Evolutionary conservation across 2,888 invertebrate species (phyloP).

Genomic region (Cataglyphis albicans): DNA sequence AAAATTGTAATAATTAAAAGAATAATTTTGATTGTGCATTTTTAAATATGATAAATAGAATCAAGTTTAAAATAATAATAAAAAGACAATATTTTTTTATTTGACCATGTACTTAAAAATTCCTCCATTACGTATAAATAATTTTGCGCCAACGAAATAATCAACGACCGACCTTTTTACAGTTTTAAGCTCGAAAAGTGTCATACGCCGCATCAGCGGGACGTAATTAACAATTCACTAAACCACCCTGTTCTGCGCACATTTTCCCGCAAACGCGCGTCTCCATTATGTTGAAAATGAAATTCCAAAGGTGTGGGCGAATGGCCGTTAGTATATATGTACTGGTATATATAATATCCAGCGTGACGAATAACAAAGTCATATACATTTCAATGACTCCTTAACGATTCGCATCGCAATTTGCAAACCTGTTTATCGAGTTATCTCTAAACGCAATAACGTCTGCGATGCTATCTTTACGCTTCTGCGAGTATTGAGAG

Average conservation of each 20-base stretch:
- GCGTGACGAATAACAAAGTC: conserved; percentile 70
- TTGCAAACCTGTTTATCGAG: conserved; percentile 76
- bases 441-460: conserved; percentile 70
- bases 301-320: conserved; percentile 59
- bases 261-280: conserved; percentile 23
- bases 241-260: conserved; percentile 5
- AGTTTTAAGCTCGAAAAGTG: neutral
- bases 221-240: conserved; percentile 37
- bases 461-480: conserved; percentile 60
- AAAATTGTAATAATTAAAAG: neutral
- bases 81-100: neutral
- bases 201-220: neutral
- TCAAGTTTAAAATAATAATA: neutral
- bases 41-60: neutral
- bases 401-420: conserved; percentile 72
- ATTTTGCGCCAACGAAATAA: neutral
- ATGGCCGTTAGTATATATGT: conserved; percentile 29
- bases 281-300: conserved; percentile 37
- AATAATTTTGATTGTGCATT: neutral
- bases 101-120: neutral
- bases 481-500: conserved; percentile 50
- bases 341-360: neutral
- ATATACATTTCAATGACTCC: conserved; percentile 76
- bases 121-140: neutral
- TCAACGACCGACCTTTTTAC: neutral